Conservation (phyloP, 2,888 invertebrate species). For the Podabrus alpinus region DNA sequence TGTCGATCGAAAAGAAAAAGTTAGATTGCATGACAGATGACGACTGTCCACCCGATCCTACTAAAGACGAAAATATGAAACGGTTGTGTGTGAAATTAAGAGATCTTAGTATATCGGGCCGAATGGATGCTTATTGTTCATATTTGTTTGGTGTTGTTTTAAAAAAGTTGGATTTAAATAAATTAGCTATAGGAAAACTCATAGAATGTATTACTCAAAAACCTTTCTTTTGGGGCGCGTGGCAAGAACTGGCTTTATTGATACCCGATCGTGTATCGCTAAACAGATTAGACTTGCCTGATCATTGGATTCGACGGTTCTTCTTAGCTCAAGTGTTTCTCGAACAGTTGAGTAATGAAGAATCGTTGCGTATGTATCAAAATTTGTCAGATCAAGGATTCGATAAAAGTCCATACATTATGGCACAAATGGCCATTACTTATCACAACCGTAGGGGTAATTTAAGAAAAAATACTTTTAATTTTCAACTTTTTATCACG, state of each 20-base stretch:
- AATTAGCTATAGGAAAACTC: slow-evolving; percentile 78
- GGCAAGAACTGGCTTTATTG: slow-evolving; percentile 87
- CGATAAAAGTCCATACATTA: slow-evolving; percentile 83
- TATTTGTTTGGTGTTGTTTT: slow-evolving; percentile 91
- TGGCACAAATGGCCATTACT: slow-evolving; percentile 90
- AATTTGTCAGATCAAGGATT: slow-evolving; percentile 80
- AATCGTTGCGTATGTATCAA: slow-evolving; percentile 83
- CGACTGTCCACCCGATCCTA: slow-evolving; percentile 63
- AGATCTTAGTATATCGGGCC: slow-evolving; percentile 62
- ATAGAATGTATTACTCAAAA: slow-evolving; percentile 76
- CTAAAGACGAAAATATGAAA: slow-evolving; percentile 60
- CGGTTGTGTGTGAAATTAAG: slow-evolving; percentile 63
- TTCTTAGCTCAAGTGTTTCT: slow-evolving; percentile 89
- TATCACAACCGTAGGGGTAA: slow-evolving; percentile 89
- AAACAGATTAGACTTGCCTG: slow-evolving; percentile 69
- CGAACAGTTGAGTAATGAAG: slow-evolving; percentile 87
- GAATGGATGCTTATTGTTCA: slow-evolving; percentile 84
- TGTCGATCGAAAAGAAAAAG: slow-evolving; percentile 89
- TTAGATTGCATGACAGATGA: slow-evolving; percentile 75
- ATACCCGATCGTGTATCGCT: slow-evolving; percentile 73
- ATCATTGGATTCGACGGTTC: slow-evolving; percentile 94
- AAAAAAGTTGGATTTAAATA: slow-evolving; percentile 80
- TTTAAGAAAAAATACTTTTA: neutral
- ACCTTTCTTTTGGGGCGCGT: slow-evolving; percentile 93
- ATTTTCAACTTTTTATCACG: neutral